Percentiles rank a stretch among this genome's conserved stretches.
phyloP scores from a whole-genome alignment of 2,888 invertebrate genomes.

The Sturmia bella region DNA sequence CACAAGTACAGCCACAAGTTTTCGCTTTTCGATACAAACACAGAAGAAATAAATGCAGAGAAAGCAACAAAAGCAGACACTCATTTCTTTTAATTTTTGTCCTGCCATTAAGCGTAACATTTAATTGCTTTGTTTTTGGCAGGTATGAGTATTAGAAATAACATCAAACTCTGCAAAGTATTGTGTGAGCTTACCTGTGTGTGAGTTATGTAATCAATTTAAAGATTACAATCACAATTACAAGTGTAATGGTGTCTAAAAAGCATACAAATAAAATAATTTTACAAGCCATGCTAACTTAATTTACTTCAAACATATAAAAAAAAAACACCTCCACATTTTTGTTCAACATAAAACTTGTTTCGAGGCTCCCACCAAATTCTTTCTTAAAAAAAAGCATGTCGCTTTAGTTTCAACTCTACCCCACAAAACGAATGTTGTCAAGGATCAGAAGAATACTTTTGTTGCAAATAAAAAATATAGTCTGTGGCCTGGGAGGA shows the following conservation, averaged over 20 bases:
- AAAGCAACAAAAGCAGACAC: conserved; percentile 31
- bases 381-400: conserved; percentile 25
- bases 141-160: conserved; percentile 19
- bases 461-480: conserved; percentile 29
- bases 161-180: conserved; percentile 8
- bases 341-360: background rate
- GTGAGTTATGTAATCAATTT: conserved; percentile 68
- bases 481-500: background rate
- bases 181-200: conserved; percentile 1
- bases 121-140: conserved; percentile 60
- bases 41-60: background rate
- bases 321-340: conserved; percentile 28
- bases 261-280: conserved; percentile 64
- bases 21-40: background rate
- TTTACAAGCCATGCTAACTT: conserved; percentile 67
- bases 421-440: conserved; percentile 8
- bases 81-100: conserved; percentile 52
- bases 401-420: conserved; percentile 51
- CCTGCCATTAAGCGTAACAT: conserved; percentile 65
- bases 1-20: background rate
- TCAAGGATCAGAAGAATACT: conserved; percentile 28
- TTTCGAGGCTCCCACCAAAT: background rate
- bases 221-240: conserved; percentile 70
- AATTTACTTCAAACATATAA: conserved; percentile 63
- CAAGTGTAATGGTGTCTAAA: conserved; percentile 67